These are phyloP conservation scores for Chelonus formosanus DNA, from an alignment of 2,888 invertebrate species.

Conservation along the genomic window DNA sequence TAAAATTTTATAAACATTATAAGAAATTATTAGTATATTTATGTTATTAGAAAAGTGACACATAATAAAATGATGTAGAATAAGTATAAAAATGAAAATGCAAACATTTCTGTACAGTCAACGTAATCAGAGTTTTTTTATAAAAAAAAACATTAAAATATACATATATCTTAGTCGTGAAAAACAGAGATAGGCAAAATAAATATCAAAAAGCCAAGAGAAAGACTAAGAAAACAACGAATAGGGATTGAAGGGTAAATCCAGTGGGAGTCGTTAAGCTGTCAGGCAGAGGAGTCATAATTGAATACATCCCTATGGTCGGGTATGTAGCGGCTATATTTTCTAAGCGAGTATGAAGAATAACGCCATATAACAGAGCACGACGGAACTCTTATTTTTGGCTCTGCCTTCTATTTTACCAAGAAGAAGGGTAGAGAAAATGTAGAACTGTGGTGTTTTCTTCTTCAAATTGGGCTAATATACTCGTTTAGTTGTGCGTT, in stretches of 20 bases:
- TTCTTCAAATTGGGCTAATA: conserved; percentile 29
- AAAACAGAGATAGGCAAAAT: too few species aligned
- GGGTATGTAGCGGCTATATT: neutral
- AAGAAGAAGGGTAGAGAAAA: neutral
- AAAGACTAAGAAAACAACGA: neutral
- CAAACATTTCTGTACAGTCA: too few species aligned
- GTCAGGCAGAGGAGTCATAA: conserved; percentile 18
- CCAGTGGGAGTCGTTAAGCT: neutral
- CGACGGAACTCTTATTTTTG: conserved; percentile 3
- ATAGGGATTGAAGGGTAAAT: neutral
- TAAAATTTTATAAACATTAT: too few species aligned
- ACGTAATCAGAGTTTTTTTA: too few species aligned
- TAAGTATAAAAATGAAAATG: too few species aligned
- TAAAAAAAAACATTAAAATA: too few species aligned
- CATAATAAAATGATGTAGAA: too few species aligned
- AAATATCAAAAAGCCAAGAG: too few species aligned
- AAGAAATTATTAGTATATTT: too few species aligned
- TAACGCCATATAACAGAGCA: conserved; percentile 10
- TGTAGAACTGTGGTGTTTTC: neutral
- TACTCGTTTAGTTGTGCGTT: conserved; percentile 21
- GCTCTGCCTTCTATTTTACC: conserved; percentile 1
- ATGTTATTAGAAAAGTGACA: too few species aligned
- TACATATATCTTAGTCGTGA: too few species aligned
- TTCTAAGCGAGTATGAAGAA: conserved; percentile 15
- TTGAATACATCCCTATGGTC: conserved; percentile 13